Percentiles rank a stretch among this genome's conserved stretches.
phyloP scores from a whole-genome alignment of 2,113 vertebrate species.

The Eupsittula cactorum region DNA sequence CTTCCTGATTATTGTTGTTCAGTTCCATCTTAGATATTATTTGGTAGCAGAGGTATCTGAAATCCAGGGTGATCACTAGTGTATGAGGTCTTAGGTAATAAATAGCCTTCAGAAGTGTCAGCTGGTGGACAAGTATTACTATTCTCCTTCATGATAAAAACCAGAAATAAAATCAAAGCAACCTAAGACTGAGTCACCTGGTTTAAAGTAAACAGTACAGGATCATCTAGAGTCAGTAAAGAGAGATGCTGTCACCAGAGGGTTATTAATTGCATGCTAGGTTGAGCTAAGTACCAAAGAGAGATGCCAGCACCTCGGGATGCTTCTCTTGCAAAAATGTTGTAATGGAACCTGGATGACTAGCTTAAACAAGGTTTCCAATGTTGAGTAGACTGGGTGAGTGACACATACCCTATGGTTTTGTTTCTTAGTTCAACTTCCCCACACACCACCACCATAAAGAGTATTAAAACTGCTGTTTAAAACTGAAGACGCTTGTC shows the following conservation, averaged over 20 bases:
- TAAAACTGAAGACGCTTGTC: background rate
- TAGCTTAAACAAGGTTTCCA: background rate
- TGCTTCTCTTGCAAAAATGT: fast-evolving
- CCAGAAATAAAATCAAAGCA: background rate
- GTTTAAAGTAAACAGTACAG: background rate
- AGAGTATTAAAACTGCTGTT: background rate
- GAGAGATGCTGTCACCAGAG: background rate
- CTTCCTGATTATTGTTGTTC: background rate
- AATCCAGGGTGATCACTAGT: background rate
- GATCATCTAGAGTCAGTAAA: background rate
- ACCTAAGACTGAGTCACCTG: background rate
- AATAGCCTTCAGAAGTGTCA: background rate
- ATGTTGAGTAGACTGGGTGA: background rate
- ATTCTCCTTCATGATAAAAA: background rate
- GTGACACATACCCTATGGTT: background rate
- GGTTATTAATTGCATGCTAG: too few species aligned
- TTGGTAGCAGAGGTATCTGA: background rate
- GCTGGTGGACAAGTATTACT: background rate
- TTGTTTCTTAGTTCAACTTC: background rate
- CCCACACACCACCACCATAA: background rate
- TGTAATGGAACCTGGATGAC: background rate
- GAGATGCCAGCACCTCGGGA: background rate
- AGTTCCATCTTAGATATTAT: background rate
- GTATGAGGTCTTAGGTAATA: background rate
- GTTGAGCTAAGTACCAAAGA: background rate